Evolutionary conservation across 2,888 invertebrate genomes (phyloP), one percentile per base, ranked within the genome.

Genomic region (Noctua pronuba): DNA sequence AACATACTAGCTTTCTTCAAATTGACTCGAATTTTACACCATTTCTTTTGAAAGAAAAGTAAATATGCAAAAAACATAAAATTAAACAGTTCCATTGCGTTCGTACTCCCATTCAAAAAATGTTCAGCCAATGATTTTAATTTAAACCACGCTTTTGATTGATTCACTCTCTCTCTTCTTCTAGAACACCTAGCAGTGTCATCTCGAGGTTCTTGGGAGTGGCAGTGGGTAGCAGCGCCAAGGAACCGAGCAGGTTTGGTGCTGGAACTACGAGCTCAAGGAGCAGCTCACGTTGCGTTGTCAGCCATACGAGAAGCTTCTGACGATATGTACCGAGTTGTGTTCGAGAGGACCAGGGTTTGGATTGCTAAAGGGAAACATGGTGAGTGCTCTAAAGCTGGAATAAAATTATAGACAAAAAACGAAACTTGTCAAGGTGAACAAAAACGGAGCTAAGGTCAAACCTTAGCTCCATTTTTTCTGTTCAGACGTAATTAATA

Each of bases 301-400:
- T 97, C 97, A 0, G 94, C 97, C 75, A 95, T 96, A 74, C 93
- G 95, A n/a, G 97, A 96, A 79, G 95, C 97, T 18, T 96, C 97
- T 0, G 97, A 97, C 64, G 96, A 97, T 84, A 97, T 97, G 97
- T 97, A 97, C 88, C 93, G 97, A 82, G 97, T 97, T 64, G 97
- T 97, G 10, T 97, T 97, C 31, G 97, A 97, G 88, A 96, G 95
- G 38, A 97, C 96, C 77, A 97, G 97, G 74, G 97, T 97, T 1
- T 97, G 97, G 97, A 97, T 98, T 31, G 97, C 97, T 86, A 97
- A 97, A 90, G 97, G 97, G 66, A 97, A 97, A 92, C 97, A 97
- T 90, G 97, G 98, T 97, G 87, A 93, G 92, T 87, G 7, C 24
- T n/a, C n/a, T n/a, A 2, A 10, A 38, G 10, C 7, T 64, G 2